Percentiles rank a stretch among this genome's conserved stretches.
These are phyloP conservation scores for Amblyraja radiata DNA, from an alignment of 2,797 vertebrate species.

Conservation along the genomic window DNA sequence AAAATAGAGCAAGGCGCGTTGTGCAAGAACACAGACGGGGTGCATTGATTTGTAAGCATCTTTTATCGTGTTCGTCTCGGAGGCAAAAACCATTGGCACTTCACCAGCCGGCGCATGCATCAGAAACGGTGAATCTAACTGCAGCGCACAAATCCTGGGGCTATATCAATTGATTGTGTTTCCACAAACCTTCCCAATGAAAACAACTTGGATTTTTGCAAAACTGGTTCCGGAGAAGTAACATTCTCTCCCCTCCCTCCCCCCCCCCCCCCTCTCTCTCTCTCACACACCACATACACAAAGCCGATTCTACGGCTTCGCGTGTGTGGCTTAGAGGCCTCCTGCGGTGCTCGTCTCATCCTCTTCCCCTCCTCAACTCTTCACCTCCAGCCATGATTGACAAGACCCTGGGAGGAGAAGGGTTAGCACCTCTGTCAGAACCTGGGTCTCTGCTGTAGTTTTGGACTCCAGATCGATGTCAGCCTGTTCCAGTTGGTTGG, in stretches of 20 bases:
- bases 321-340: conserved; percentile 19
- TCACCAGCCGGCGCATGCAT: no score
- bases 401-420: conserved; percentile 39
- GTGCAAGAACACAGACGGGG: conserved; percentile 40
- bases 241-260: no score
- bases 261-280: no score
- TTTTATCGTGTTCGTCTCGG: conserved; percentile 45
- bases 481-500: conserved; percentile 44
- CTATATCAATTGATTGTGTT: neutral
- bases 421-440: conserved; percentile 41
- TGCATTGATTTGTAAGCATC: conserved; percentile 38
- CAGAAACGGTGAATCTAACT: neutral
- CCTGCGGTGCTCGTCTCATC: conserved; percentile 24
- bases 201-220: neutral
- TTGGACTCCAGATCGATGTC: conserved; percentile 41
- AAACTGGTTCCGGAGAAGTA: neutral
- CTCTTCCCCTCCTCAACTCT: conserved; percentile 40
- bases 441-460: conserved; percentile 39
- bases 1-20: conserved; percentile 36
- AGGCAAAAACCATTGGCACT: neutral
- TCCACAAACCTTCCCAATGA: neutral
- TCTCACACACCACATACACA: neutral
- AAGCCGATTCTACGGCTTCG: neutral
- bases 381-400: conserved; percentile 45
- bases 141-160: neutral